phyloP scores from a whole-genome alignment of 2,888 invertebrate genomes.

The Athetis lepigone region DNA sequence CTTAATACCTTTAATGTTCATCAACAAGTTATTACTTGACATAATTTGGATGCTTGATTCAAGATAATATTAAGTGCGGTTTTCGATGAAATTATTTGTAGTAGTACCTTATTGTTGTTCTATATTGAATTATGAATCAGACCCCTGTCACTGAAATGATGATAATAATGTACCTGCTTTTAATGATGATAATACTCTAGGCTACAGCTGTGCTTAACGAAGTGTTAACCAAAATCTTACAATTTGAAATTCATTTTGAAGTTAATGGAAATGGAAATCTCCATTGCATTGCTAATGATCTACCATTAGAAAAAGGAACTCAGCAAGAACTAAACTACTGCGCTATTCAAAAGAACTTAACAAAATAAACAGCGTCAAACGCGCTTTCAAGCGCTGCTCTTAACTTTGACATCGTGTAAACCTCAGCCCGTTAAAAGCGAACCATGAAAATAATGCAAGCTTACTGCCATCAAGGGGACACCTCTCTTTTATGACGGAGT shows the following conservation, averaged over 20 bases:
- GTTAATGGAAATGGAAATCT: background rate
- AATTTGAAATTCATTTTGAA: background rate
- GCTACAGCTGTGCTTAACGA: background rate
- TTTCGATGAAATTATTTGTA: background rate
- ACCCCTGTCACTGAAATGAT: too few relatives aligned
- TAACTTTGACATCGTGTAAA: conserved; percentile 39
- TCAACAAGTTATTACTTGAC: conserved; percentile 27
- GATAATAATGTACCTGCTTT: too few relatives aligned
- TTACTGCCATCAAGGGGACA: conserved; percentile 25
- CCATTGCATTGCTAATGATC: background rate
- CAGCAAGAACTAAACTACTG: background rate
- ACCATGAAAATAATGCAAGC: conserved; percentile 41
- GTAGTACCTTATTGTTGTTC: too few relatives aligned
- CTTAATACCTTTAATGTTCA: conserved; percentile 1
- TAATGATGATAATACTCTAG: background rate
- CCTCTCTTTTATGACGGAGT: conserved; percentile 46
- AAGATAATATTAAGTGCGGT: background rate
- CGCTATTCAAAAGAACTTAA: conserved; percentile 3
- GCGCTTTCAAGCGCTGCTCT: conserved; percentile 31
- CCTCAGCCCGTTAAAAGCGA: conserved; percentile 43
- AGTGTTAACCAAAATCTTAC: background rate
- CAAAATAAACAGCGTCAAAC: background rate
- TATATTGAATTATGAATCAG: background rate
- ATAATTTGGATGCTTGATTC: conserved; percentile 17
- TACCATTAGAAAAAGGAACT: background rate